phyloP scores from a whole-genome alignment of 2,888 invertebrate species.

The Miltochrista miniata region DNA sequence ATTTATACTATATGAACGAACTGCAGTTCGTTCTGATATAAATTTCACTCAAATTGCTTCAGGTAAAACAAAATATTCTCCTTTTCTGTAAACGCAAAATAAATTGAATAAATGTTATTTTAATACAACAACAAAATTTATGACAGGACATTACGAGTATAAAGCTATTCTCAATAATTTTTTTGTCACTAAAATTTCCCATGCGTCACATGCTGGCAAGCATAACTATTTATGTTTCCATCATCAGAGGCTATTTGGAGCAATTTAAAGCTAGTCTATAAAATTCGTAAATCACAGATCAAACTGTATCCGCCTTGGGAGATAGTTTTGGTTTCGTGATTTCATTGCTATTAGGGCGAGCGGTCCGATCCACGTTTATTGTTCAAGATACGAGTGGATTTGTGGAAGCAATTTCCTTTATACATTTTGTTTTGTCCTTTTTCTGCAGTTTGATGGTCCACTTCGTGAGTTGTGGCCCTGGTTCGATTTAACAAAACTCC shows the following conservation, averaged over 20 bases:
- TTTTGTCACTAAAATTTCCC: no score
- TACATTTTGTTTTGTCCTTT: conserved; percentile 84
- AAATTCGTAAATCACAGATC: conserved; percentile 62
- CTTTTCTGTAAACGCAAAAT: no score
- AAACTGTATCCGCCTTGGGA: conserved; percentile 62
- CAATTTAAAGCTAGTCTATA: conserved; percentile 52
- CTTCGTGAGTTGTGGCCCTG: conserved; percentile 75
- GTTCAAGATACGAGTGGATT: conserved; percentile 83
- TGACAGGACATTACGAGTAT: no score
- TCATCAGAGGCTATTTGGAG: conserved; percentile 32
- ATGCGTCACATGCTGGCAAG: no score
- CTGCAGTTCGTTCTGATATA: no score
- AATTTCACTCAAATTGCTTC: no score
- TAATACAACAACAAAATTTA: no score
- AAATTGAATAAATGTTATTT: no score
- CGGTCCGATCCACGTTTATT: conserved; percentile 79
- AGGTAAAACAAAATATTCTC: no score
- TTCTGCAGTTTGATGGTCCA: conserved; percentile 81
- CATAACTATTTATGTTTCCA: conserved; percentile 2
- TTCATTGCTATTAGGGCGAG: conserved; percentile 83
- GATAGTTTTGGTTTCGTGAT: conserved; percentile 83
- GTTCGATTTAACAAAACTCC: conserved; percentile 76
- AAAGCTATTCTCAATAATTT: no score
- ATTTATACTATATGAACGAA: no score
- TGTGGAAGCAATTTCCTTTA: conserved; percentile 84